A percentile compares a stretch with the other conserved stretches of the same genome.
Conservation (phyloP, 2,113 vertebrate species). For the Ictidomys tridecemlineatus region DNA sequence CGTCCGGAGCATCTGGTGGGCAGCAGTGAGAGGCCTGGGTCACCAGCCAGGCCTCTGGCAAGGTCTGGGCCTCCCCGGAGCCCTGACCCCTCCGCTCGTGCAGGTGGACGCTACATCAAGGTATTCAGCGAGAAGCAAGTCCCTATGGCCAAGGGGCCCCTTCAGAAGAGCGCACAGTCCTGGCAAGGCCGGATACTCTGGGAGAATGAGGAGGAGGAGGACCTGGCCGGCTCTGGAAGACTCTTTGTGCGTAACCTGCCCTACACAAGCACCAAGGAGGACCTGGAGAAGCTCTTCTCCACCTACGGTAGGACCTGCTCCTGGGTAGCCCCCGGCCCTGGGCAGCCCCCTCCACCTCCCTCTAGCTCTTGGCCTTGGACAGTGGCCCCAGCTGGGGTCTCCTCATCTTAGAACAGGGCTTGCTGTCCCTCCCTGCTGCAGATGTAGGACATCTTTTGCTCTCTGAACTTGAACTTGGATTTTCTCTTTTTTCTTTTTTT, state of each 20-base stretch:
- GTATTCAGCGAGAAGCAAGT: slow-evolving; percentile 87
- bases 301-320: slow-evolving; percentile 88
- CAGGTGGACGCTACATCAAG: slow-evolving; percentile 94
- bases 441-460: rapidly evolving
- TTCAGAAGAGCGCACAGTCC: neutral
- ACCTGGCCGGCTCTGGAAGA: slow-evolving; percentile 94
- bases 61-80: rapidly evolving
- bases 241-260: slow-evolving; percentile 97
- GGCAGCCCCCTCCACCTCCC: neutral
- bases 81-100: neutral
- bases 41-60: rapidly evolving
- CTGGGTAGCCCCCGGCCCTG: too few relatives aligned
- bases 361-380: rapidly evolving
- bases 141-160: neutral
- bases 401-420: neutral
- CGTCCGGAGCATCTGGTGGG: rapidly evolving
- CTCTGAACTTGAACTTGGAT: too few relatives aligned
- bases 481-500: too few relatives aligned
- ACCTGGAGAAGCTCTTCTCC: slow-evolving; percentile 93
- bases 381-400: rapidly evolving
- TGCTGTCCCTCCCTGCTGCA: neutral
- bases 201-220: slow-evolving; percentile 95
- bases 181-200: slow-evolving; percentile 89
- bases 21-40: neutral
- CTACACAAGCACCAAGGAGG: slow-evolving; percentile 95